These are phyloP conservation scores for Acleris literana DNA, from an alignment of 2,888 invertebrate species.

Conservation along the genomic window DNA sequence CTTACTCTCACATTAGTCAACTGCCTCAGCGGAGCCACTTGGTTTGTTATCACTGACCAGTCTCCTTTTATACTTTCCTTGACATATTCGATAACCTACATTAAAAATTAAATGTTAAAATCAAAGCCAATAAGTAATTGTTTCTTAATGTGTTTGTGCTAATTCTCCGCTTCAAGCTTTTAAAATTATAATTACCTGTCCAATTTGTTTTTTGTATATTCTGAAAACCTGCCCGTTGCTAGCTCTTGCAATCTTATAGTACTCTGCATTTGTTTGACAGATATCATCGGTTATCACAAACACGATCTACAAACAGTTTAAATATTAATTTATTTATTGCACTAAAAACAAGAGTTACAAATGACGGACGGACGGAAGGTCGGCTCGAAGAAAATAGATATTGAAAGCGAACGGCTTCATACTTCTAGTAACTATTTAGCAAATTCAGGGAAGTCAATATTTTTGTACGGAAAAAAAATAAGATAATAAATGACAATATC, in stretches of 20 bases:
- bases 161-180: too few species aligned
- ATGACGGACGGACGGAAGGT: too few species aligned
- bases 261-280: constrained; percentile 12
- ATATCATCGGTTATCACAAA: constrained; percentile 39
- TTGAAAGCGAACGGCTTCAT: too few species aligned
- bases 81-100: constrained; percentile 31
- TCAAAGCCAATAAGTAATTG: too few species aligned
- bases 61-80: constrained; percentile 34
- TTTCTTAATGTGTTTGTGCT: too few species aligned
- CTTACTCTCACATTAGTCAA: constrained; percentile 9
- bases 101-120: neutral
- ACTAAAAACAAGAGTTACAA: too few species aligned
- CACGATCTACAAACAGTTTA: constrained; percentile 34
- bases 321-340: too few species aligned
- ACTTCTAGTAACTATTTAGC: too few species aligned
- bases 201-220: constrained; percentile 11
- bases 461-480: too few species aligned
- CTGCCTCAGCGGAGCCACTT: neutral
- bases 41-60: constrained; percentile 3
- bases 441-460: too few species aligned
- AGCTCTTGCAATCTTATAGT: constrained; percentile 22
- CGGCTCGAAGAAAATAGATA: too few species aligned
- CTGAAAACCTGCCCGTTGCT: constrained; percentile 36
- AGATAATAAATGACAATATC: too few species aligned
- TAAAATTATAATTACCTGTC: constrained; percentile 12